Evolutionary conservation across 1,140 invertebrate genomes (phyloP).

Genomic region (Calephelis virginiensis): DNA sequence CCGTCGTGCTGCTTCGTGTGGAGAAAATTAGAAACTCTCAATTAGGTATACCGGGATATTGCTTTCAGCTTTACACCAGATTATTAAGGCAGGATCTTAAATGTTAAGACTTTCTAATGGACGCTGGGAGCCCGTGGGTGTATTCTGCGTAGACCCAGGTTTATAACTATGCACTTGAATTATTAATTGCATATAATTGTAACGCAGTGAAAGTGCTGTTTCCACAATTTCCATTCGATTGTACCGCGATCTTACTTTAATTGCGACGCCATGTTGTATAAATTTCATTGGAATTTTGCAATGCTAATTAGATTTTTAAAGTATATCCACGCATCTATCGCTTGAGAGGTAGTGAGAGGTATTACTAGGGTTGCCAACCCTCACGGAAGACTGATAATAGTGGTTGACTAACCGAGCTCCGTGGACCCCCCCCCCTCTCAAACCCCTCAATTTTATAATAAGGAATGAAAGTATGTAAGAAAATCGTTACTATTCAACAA

Average conservation of each 20-base stretch:
- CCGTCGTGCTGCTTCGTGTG: slow-evolving; percentile 37
- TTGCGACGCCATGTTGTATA: slow-evolving; percentile 4
- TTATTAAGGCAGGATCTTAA: slow-evolving; percentile 51
- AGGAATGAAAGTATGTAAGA: no score
- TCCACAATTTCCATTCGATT: slow-evolving; percentile 14
- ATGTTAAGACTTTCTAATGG: slow-evolving; percentile 51
- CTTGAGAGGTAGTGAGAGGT: no score
- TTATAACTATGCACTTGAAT: slow-evolving; percentile 19
- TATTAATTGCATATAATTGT: slow-evolving; percentile 13
- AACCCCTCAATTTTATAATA: no score
- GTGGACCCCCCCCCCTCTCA: no score
- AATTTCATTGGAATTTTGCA: slow-evolving; percentile 2
- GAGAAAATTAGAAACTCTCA: slow-evolving; percentile 60
- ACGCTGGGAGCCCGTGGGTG: slow-evolving; percentile 22
- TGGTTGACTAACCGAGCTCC: no score
- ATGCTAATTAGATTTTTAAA: neutral
- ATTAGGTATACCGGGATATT: slow-evolving; percentile 45
- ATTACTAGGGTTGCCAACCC: no score
- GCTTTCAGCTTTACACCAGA: slow-evolving; percentile 56
- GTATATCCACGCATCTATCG: no score
- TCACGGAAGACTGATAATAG: no score
- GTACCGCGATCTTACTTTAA: slow-evolving; percentile 3
- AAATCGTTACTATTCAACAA: no score
- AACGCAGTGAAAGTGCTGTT: slow-evolving; percentile 16
- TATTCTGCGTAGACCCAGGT: slow-evolving; percentile 16